phyloP scores from a whole-genome alignment of 2,888 invertebrate species.

The Tetranychus truncatus region DNA sequence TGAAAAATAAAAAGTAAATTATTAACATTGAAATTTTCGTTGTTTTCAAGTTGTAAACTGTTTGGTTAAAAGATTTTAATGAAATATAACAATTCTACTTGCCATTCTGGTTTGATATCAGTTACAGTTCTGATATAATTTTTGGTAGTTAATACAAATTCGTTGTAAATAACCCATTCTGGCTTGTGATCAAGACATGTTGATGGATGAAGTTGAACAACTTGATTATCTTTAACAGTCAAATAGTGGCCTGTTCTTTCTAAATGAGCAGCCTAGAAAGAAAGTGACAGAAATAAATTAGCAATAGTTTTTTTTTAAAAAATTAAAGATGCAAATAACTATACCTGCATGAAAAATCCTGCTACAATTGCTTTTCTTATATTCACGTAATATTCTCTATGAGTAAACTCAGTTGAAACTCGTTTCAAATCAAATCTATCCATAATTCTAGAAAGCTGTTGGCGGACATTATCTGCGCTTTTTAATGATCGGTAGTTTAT shows the following conservation, averaged over 20 bases:
- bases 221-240: constrained; percentile 97
- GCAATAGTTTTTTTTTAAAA: background rate
- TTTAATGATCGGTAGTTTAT: constrained; percentile 95
- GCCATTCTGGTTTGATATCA: constrained; percentile 80
- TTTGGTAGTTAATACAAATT: constrained; percentile 97
- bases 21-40: background rate
- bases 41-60: background rate
- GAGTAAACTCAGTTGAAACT: constrained; percentile 92
- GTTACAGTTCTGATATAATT: constrained; percentile 98
- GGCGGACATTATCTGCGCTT: constrained; percentile 92
- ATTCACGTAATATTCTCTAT: constrained; percentile 95
- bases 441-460: constrained; percentile 94
- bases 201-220: constrained; percentile 94
- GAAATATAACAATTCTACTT: constrained; percentile 36
- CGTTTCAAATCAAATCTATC: constrained; percentile 81
- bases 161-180: constrained; percentile 99
- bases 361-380: constrained; percentile 94
- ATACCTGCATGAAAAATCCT: constrained; percentile 98
- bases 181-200: constrained; percentile 98
- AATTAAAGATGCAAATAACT: background rate
- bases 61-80: background rate
- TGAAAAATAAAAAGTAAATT: background rate
- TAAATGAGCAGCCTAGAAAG: constrained; percentile 60
- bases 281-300: background rate
- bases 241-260: constrained; percentile 95